Percentiles rank a stretch among this genome's conserved stretches.
Conservation (phyloP, 2,113 vertebrate genomes). For the Ailurus styani region DNA sequence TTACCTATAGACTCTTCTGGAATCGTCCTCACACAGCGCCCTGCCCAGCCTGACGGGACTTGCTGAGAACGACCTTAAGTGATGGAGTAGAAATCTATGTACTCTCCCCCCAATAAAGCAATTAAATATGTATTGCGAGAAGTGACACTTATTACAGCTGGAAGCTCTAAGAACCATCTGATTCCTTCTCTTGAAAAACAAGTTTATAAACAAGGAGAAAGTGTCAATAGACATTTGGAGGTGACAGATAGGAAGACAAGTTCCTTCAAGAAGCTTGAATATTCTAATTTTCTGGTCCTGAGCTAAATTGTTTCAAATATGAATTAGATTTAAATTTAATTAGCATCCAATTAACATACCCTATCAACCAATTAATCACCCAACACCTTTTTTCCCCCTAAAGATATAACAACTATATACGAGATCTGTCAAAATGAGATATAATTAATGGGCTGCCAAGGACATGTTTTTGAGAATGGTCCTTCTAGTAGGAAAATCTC, state of each 20-base stretch:
- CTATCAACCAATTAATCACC: slow-evolving; percentile 81
- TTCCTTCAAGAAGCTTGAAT: slow-evolving; percentile 67
- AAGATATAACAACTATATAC: slow-evolving; percentile 77
- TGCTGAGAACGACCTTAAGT: slow-evolving; percentile 49
- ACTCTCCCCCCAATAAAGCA: background rate
- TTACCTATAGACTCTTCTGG: background rate
- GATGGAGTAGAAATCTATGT: background rate
- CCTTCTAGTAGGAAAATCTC: slow-evolving; percentile 60
- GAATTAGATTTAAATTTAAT: slow-evolving; percentile 85
- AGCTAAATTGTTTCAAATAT: slow-evolving; percentile 82
- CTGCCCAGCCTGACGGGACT: slow-evolving; percentile 38
- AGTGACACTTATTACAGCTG: slow-evolving; percentile 51
- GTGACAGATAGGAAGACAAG: slow-evolving; percentile 72
- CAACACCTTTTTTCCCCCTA: slow-evolving; percentile 58
- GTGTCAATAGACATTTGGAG: slow-evolving; percentile 65
- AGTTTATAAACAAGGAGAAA: slow-evolving; percentile 67
- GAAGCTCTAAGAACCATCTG: slow-evolving; percentile 48
- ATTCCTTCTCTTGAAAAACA: slow-evolving; percentile 63
- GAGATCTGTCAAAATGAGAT: slow-evolving; percentile 80
- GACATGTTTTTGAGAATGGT: slow-evolving; percentile 65
- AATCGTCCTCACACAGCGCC: background rate
- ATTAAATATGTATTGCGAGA: slow-evolving; percentile 61
- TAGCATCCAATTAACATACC: slow-evolving; percentile 83
- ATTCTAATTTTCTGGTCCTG: slow-evolving; percentile 77
- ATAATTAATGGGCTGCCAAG: slow-evolving; percentile 78